Percentiles rank a stretch among this genome's conserved stretches.
Evolutionary conservation across 2,797 vertebrate species (phyloP).

Genomic region (Knipowitschia caucasica): DNA sequence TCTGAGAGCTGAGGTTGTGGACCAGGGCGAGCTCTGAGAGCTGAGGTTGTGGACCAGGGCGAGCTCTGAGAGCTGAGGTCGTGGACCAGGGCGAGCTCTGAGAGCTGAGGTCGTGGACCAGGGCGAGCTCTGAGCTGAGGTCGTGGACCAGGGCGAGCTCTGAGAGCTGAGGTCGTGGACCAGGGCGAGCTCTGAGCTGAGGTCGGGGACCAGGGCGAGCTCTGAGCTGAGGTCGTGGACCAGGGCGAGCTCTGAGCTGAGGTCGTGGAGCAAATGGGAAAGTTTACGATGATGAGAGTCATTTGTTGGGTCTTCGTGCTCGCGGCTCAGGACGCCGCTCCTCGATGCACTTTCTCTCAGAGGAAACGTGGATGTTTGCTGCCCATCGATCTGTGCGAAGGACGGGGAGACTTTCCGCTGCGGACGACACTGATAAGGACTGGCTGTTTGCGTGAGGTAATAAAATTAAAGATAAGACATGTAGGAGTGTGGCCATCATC

Average conservation of each 20-base stretch:
- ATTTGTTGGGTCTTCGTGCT: not conserved
- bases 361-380: slow-evolving; percentile 46
- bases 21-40: no score
- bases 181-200: not conserved
- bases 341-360: not conserved
- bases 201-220: slow-evolving; percentile 36
- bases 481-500: slow-evolving; percentile 34
- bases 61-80: no score
- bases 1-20: no score
- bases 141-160: no score
- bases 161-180: no score
- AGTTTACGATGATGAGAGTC: slow-evolving; percentile 9
- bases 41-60: no score
- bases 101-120: no score
- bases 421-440: slow-evolving; percentile 15
- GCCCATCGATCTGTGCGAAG: slow-evolving; percentile 32
- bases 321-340: not conserved
- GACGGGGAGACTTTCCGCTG: not conserved
- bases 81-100: no score
- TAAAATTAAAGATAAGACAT: slow-evolving; percentile 59
- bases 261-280: slow-evolving; percentile 65
- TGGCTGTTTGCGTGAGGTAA: slow-evolving; percentile 54
- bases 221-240: slow-evolving; percentile 75
- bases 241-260: slow-evolving; percentile 23
- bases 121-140: no score